Evolutionary conservation across 2,888 invertebrate species (phyloP).

Genomic region (Cloeon dipterum): DNA sequence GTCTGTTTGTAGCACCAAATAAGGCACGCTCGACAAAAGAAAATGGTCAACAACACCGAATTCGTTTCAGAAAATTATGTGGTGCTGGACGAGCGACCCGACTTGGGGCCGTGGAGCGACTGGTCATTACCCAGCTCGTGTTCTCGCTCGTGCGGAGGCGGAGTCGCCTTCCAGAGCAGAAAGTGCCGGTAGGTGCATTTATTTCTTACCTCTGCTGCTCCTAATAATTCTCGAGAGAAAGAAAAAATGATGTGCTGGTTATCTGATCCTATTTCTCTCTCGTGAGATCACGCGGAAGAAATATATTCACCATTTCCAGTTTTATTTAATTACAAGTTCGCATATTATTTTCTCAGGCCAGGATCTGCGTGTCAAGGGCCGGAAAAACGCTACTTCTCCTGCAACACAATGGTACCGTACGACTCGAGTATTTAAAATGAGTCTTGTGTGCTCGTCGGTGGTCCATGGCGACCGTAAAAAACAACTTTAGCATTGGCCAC

Average conservation of each 20-base stretch:
- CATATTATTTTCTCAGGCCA: slow-evolving; percentile 24
- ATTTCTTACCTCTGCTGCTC: too few relatives aligned
- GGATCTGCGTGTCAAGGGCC: slow-evolving; percentile 31
- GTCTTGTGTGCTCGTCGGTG: background rate
- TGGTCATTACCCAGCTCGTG: slow-evolving; percentile 71
- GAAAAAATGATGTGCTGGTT: too few relatives aligned
- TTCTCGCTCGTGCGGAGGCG: slow-evolving; percentile 80
- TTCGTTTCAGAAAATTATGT: too few relatives aligned
- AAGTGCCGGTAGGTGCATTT: slow-evolving; percentile 58
- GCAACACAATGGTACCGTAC: slow-evolving; percentile 53
- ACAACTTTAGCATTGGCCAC: background rate
- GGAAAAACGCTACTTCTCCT: slow-evolving; percentile 62
- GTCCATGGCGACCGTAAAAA: background rate
- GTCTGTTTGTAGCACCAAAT: too few relatives aligned
- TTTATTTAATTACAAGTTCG: background rate
- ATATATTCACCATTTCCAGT: background rate
- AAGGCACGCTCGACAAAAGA: too few relatives aligned
- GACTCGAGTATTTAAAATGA: background rate
- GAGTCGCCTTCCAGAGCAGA: slow-evolving; percentile 67
- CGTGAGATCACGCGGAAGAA: too few relatives aligned
- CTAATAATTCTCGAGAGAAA: too few relatives aligned
- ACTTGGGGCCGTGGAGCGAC: slow-evolving; percentile 50
- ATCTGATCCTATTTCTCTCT: too few relatives aligned
- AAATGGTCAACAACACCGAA: too few relatives aligned
- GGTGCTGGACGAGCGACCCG: slow-evolving; percentile 32